phyloP scores from a whole-genome alignment of 2,797 vertebrate species.

The Eidolon dupreanum region DNA sequence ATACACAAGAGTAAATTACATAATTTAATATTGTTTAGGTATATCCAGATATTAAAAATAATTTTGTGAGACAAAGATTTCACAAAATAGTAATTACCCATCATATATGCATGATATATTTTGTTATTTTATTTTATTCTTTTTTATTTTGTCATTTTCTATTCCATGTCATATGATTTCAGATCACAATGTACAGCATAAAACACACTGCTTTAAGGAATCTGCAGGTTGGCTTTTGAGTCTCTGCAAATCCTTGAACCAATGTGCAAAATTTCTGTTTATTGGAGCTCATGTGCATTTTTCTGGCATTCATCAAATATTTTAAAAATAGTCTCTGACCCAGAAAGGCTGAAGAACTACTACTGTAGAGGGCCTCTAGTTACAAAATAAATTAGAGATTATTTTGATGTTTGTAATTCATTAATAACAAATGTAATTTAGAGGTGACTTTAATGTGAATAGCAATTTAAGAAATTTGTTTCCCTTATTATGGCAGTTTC shows the following conservation, averaged over 20 bases:
- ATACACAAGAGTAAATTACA: neutral
- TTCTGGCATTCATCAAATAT: neutral
- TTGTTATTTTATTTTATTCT: neutral
- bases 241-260: neutral
- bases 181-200: neutral
- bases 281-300: neutral
- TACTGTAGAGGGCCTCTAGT: neutral
- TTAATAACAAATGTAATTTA: slow-evolving; percentile 17
- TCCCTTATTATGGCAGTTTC: neutral
- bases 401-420: slow-evolving; percentile 3
- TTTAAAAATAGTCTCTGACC: neutral
- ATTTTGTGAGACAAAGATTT: neutral
- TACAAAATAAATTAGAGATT: neutral
- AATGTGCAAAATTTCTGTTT: neutral
- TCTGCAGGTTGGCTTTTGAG: neutral
- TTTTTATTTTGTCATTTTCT: neutral
- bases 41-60: neutral
- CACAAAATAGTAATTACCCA: neutral
- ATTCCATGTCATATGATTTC: neutral
- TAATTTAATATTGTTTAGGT: neutral
- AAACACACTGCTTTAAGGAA: neutral
- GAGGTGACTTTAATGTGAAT: neutral
- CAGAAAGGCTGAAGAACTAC: neutral
- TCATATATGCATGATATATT: neutral
- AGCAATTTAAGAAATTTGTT: neutral